Percentiles rank a stretch among this genome's conserved stretches.
phyloP scores from a whole-genome alignment of 2,113 vertebrate species.

The Shinisaurus crocodilurus region DNA sequence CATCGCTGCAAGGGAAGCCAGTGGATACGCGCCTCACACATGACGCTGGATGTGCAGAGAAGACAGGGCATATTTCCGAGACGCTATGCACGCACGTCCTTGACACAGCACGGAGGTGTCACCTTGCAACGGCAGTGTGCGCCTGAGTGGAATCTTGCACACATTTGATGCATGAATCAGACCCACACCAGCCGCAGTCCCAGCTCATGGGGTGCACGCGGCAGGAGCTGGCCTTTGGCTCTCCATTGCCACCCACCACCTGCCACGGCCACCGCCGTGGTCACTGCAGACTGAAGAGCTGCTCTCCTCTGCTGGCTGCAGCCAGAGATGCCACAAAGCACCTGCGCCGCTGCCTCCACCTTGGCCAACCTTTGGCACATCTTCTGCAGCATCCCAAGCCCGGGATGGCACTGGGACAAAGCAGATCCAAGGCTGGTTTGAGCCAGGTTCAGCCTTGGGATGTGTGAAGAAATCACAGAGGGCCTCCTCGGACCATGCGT shows the following conservation, averaged over 20 bases:
- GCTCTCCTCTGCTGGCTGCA: background rate
- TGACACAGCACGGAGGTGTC: background rate
- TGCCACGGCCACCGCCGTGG: too few species aligned
- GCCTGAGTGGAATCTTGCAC: background rate
- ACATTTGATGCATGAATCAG: background rate
- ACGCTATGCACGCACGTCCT: background rate
- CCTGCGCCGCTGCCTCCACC: background rate
- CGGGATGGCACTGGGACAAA: background rate
- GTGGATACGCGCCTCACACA: background rate
- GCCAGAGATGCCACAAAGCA: background rate
- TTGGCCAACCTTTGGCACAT: background rate
- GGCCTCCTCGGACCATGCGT: background rate
- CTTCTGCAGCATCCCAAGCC: background rate
- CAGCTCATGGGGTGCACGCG: background rate
- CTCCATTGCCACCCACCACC: background rate
- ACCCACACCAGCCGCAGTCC: too few species aligned
- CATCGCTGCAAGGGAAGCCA: background rate
- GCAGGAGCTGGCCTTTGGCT: too few species aligned
- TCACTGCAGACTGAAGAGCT: background rate
- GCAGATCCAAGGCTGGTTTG: background rate
- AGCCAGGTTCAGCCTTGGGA: too few species aligned
- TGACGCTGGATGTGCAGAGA: background rate
- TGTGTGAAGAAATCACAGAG: background rate
- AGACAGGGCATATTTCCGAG: background rate
- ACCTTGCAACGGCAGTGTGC: background rate